These are phyloP conservation scores for Temnothorax ravouxi DNA, from an alignment of 2,888 invertebrate species.

Conservation along the genomic window DNA sequence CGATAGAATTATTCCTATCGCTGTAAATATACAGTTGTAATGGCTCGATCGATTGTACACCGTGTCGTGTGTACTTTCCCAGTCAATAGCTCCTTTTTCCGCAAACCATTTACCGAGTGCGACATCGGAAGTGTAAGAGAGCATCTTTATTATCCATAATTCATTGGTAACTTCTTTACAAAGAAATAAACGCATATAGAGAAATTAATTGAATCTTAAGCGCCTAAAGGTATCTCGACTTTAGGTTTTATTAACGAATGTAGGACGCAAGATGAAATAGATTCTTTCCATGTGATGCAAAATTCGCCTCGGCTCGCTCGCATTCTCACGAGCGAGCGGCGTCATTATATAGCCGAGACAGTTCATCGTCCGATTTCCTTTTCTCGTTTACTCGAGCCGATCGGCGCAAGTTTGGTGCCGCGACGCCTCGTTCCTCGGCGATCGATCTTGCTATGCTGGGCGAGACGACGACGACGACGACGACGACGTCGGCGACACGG, in stretches of 20 bases:
- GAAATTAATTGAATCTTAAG: neutral
- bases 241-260: neutral
- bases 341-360: slow-evolving; percentile 66
- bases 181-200: too few relatives aligned
- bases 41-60: neutral
- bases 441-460: slow-evolving; percentile 65
- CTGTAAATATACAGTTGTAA: neutral
- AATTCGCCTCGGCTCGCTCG: neutral
- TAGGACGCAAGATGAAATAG: neutral
- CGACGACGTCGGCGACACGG: slow-evolving; percentile 59
- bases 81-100: neutral
- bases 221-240: neutral
- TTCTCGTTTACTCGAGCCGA: slow-evolving; percentile 69
- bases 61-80: slow-evolving; percentile 17
- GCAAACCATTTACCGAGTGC: neutral
- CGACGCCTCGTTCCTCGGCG: neutral
- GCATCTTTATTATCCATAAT: neutral
- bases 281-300: neutral
- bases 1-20: slow-evolving; percentile 17
- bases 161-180: neutral
- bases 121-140: neutral
- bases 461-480: slow-evolving; percentile 23
- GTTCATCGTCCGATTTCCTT: slow-evolving; percentile 66
- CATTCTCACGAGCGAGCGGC: slow-evolving; percentile 21
- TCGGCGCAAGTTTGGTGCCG: slow-evolving; percentile 48